Conservation (phyloP, 2,113 vertebrate genomes). For the Upupa epops region DNA sequence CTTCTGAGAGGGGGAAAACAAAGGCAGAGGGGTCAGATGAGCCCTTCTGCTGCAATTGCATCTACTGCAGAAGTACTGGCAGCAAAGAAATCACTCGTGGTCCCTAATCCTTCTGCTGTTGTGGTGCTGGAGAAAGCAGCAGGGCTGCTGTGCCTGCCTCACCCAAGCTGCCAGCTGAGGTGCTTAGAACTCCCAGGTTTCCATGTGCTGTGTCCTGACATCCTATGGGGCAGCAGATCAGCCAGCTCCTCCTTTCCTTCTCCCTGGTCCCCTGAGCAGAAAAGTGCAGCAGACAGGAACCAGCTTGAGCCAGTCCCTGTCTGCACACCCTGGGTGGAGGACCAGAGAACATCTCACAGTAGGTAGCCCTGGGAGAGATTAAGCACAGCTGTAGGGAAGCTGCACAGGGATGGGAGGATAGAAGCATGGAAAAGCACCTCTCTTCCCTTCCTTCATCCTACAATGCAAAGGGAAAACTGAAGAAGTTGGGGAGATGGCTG, state of each 20-base stretch:
- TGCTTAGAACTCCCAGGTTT: not conserved
- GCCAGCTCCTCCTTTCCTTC: not conserved
- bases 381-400: not conserved
- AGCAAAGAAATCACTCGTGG: not conserved
- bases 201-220: not conserved
- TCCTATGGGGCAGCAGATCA: rapidly evolving
- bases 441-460: not conserved
- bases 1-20: not conserved
- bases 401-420: not conserved
- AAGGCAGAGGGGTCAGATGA: not conserved
- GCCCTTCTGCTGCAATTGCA: not conserved
- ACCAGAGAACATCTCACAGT: not conserved
- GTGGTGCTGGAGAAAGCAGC: not conserved
- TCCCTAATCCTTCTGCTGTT: no score
- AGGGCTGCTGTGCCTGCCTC: not conserved
- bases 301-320: not conserved
- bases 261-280: not conserved
- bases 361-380: not conserved
- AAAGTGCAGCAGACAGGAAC: not conserved
- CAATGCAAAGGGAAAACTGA: not conserved
- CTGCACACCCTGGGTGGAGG: not conserved
- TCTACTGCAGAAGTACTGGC: not conserved
- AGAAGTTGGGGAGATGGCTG: not conserved
- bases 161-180: not conserved
- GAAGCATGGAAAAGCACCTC: not conserved